A percentile compares a stretch with the other conserved stretches of the same genome.
Evolutionary conservation across 2,113 vertebrate genomes (phyloP).

Genomic region (Lepus timidus): DNA sequence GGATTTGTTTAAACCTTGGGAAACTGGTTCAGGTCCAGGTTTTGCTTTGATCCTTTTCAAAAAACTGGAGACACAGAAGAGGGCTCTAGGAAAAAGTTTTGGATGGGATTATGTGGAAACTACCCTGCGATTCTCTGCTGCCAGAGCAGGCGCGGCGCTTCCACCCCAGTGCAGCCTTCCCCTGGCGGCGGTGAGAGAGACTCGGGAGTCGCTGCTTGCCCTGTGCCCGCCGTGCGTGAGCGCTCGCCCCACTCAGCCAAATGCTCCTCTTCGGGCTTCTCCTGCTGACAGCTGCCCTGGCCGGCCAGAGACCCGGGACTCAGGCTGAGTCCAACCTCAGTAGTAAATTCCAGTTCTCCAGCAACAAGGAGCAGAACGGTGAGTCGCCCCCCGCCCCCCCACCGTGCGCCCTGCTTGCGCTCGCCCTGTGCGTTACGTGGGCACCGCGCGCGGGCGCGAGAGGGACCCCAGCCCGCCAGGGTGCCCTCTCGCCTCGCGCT

Average conservation of each 20-base stretch:
- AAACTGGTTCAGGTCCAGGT: slow-evolving; percentile 85
- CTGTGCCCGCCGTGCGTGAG: slow-evolving; percentile 84
- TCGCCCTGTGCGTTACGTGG: slow-evolving; percentile 2
- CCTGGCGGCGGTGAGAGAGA: slow-evolving; percentile 92
- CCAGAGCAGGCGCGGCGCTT: slow-evolving; percentile 92
- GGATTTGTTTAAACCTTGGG: slow-evolving; percentile 86
- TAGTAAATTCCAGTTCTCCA: slow-evolving; percentile 93
- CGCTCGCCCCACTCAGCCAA: slow-evolving; percentile 92
- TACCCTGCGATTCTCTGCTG: slow-evolving; percentile 90
- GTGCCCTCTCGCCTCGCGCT: neutral
- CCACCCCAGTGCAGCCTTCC: slow-evolving; percentile 88
- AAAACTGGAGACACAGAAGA: slow-evolving; percentile 85
- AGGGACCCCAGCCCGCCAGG: slow-evolving; percentile 33
- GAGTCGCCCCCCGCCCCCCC: slow-evolving; percentile 72
- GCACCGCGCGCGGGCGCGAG: slow-evolving; percentile 47
- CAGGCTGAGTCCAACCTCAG: slow-evolving; percentile 94
- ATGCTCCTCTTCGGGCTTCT: slow-evolving; percentile 97
- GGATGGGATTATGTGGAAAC: slow-evolving; percentile 96
- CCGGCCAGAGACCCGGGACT: slow-evolving; percentile 91
- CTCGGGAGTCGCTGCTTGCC: slow-evolving; percentile 86
- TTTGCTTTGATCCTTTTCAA: slow-evolving; percentile 85
- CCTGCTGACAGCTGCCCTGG: slow-evolving; percentile 94
- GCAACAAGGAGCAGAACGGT: slow-evolving; percentile 97
- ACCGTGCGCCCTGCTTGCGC: neutral
- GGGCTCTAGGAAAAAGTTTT: slow-evolving; percentile 87